Evolutionary conservation across 2,888 invertebrate genomes (phyloP), one percentile per base, ranked within the genome.

Genomic region (Ormyrus thymus): DNA sequence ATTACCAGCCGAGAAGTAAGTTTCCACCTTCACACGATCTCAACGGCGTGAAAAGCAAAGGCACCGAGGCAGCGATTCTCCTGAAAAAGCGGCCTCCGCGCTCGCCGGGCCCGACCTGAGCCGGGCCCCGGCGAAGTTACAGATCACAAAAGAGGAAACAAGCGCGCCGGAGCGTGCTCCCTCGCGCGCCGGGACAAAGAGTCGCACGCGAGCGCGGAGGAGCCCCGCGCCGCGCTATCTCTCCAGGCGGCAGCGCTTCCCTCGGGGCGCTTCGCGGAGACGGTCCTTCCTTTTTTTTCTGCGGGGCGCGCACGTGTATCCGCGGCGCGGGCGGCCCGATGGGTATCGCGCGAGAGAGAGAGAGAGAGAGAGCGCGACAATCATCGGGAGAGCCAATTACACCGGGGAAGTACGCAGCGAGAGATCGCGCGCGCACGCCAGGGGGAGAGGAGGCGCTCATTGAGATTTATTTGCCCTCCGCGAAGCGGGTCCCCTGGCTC

Each of bases 331-430:
- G 6, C 58, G 15, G 7, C 29, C 58, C 15, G 55, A 29, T 29
- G 29, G 29, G 29, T 29, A 29, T 29, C 29, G 29, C 29, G 29
- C 0, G 29, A 29, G 29, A 29, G 29, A 3, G 29, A 29, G 29
- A 29, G 29, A 29, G 29, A 29, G n/a, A n/a, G n/a, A n/a, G n/a
- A n/a, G 29, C 29, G 29, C 87, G 87, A 88, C 88, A 87, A 86
- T 88, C 86, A 86, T 88, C 87, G 86, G 75, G 64, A 78, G 80
- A 86, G 86, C 87, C 88, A 88, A 88, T 88, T 88, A 88, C 86
- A 86, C 86, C 85, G 83, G 81, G 80, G 83, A 53, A 15, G 70
- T 53, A 74, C 74, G 78, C 76, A 81, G 79, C 81, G 71, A 75
- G 29, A 29, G 29, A 29, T 29, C 29, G 29, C 29, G 29, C 64